Evolutionary conservation across 2,888 invertebrate species (phyloP), one percentile per base, ranked within the genome.

Genomic region (Pardosa pseudoannulata): DNA sequence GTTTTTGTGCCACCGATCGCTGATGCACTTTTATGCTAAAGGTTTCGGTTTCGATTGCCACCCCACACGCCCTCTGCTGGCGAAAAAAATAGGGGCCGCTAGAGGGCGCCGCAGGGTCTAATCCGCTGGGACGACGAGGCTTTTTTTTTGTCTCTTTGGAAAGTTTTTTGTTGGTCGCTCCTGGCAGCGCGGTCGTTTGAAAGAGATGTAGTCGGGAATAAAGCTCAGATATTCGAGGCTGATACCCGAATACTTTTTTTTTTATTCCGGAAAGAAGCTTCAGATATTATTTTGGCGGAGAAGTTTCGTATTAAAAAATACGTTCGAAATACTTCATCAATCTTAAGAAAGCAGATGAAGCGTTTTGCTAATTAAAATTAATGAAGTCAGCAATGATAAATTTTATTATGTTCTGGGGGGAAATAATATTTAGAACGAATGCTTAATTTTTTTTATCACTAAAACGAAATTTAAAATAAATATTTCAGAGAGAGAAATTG

Each of bases 41-140:
- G 76, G 82, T 83, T 82, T 83, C 72, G 82, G 82, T 83, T 83
- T 83, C 82, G 82, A 83, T 76, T 76, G 71, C 76, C 70, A 62
- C 71, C 65, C 65, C 72, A 72, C 32, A 83, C 82, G 82, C 82
- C 82, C 82, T 76, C 82, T 83, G 41, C 64, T 75, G 82, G 82
- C 46, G 68, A 76, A 82, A 82, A 67, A 71, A 76, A 39, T 31
- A 16, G 27, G 19, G 19, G 27, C 65, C 76, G 31, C 70, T 70
- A 64, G 73, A 56, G 62, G 72, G 82, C 82, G 76, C 82, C 23
- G 2, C 3, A 23, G 56, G 11, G 23, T 23, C 16, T 56, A 23
- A 56, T 56, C 56, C 56, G 19, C 3, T 23, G 23, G 19, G 56
- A 56, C 19, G 23, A n/a, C 16, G 46, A 46, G 46, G 5, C 16